Percentiles rank a stretch among this genome's conserved stretches.
Evolutionary conservation across 2,113 vertebrate species (phyloP).

Genomic region (Cyanoderma ruficeps): DNA sequence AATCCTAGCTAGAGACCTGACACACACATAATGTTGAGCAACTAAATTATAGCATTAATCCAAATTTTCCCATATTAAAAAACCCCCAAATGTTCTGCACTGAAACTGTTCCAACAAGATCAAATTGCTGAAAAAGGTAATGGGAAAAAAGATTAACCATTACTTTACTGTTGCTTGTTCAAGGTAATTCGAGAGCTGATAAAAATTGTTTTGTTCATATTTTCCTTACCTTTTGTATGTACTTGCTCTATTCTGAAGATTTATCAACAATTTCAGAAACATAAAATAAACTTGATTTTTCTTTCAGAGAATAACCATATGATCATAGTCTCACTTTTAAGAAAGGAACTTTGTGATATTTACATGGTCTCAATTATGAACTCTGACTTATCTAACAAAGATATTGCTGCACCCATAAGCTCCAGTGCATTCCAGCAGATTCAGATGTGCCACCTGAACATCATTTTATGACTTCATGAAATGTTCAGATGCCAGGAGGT

Average conservation of each 20-base stretch:
- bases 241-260: background rate
- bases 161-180: background rate
- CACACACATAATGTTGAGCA: background rate
- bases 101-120: background rate
- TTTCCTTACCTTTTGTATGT: background rate
- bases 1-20: background rate
- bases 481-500: accelerated
- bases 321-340: background rate
- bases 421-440: background rate
- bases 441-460: background rate
- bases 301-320: background rate
- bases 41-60: background rate
- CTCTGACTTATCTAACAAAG: background rate
- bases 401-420: accelerated
- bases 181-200: background rate
- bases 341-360: background rate
- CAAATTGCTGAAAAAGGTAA: background rate
- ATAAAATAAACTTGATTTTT: background rate
- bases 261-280: background rate
- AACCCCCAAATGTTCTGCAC: too few relatives aligned
- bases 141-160: background rate
- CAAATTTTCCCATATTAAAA: background rate
- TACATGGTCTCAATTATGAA: background rate
- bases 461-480: background rate
- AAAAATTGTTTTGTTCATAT: background rate